These are phyloP conservation scores for Netelia inedita DNA, from an alignment of 2,888 invertebrate species.

Conservation along the genomic window DNA sequence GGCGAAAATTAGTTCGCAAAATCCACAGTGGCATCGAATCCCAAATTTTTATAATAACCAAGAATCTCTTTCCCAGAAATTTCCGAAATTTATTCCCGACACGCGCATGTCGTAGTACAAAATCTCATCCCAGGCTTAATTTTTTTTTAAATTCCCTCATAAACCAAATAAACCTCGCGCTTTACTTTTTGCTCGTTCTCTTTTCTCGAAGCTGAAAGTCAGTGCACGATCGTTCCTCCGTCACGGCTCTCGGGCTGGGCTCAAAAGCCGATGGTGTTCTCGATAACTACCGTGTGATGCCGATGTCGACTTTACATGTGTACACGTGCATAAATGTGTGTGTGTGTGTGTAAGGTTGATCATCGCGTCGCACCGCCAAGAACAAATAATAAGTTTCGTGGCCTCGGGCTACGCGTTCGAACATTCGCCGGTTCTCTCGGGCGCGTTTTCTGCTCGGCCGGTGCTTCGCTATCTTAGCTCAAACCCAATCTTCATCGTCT, in stretches of 20 bases:
- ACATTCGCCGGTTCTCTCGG: slow-evolving; percentile 53
- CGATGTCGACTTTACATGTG: slow-evolving; percentile 19
- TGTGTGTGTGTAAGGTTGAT: slow-evolving; percentile 75
- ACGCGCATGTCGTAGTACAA: background rate
- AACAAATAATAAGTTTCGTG: slow-evolving; percentile 82
- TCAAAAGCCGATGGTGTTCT: slow-evolving; percentile 34
- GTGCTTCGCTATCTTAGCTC: slow-evolving; percentile 23
- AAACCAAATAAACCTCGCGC: slow-evolving; percentile 10
- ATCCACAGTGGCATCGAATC: background rate
- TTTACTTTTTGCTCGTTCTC: background rate
- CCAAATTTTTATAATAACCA: background rate
- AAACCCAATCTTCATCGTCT: slow-evolving; percentile 58
- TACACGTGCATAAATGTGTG: slow-evolving; percentile 53
- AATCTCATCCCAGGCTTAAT: background rate
- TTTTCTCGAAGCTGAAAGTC: slow-evolving; percentile 14
- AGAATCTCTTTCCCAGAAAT: background rate
- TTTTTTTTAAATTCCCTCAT: slow-evolving; percentile 7
- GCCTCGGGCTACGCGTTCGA: slow-evolving; percentile 69
- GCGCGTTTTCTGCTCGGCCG: slow-evolving; percentile 31
- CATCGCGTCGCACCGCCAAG: slow-evolving; percentile 77
- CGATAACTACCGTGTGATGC: slow-evolving; percentile 64
- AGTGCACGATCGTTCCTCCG: slow-evolving; percentile 42
- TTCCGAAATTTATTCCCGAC: background rate
- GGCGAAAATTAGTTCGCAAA: background rate
- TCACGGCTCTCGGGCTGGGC: slow-evolving; percentile 65